Percentiles rank a stretch among this genome's conserved stretches.
Evolutionary conservation across 92 coral and sea anemone species (phyloP).

Genomic region (Anthopleura xanthogrammica): DNA sequence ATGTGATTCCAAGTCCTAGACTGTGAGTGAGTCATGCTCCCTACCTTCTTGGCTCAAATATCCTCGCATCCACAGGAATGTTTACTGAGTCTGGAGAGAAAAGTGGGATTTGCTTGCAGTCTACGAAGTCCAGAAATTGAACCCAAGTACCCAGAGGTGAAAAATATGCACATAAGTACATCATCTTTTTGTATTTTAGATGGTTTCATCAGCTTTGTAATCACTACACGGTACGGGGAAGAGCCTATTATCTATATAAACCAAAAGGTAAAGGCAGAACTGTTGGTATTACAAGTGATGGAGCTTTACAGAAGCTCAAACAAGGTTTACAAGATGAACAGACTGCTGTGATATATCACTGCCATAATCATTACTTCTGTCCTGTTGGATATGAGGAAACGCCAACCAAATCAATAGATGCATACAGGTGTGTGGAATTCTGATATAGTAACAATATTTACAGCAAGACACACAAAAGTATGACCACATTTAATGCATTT

Average conservation of each 20-base stretch:
- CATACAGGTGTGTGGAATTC: slow-evolving; percentile 49
- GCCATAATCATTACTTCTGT: slow-evolving; percentile 81
- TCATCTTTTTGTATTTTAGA: slow-evolving; percentile 14
- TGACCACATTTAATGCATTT: too few species aligned
- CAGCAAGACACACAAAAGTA: too few species aligned
- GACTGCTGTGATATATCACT: slow-evolving; percentile 72
- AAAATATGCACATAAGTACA: too few species aligned
- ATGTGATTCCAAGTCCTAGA: too few species aligned
- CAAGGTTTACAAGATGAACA: slow-evolving; percentile 60
- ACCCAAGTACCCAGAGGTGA: too few species aligned
- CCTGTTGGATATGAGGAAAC: slow-evolving; percentile 83
- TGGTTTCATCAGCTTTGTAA: slow-evolving; percentile 78
- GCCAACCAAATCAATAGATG: slow-evolving; percentile 57
- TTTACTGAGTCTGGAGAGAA: too few species aligned
- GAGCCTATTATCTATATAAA: slow-evolving; percentile 64
- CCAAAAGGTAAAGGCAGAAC: slow-evolving; percentile 74
- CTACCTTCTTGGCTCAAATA: too few species aligned
- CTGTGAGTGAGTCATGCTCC: too few species aligned
- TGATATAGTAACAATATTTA: too few species aligned
- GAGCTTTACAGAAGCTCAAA: slow-evolving; percentile 59
- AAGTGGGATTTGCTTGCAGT: too few species aligned
- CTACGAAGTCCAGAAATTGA: too few species aligned
- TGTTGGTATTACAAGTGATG: slow-evolving; percentile 55
- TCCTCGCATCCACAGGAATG: too few species aligned
- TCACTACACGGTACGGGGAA: slow-evolving; percentile 60